A percentile compares a stretch with the other conserved stretches of the same genome.
These are phyloP conservation scores for Girardia tigrina DNA, from an alignment of 2,888 invertebrate genomes.

Conservation along the genomic window DNA sequence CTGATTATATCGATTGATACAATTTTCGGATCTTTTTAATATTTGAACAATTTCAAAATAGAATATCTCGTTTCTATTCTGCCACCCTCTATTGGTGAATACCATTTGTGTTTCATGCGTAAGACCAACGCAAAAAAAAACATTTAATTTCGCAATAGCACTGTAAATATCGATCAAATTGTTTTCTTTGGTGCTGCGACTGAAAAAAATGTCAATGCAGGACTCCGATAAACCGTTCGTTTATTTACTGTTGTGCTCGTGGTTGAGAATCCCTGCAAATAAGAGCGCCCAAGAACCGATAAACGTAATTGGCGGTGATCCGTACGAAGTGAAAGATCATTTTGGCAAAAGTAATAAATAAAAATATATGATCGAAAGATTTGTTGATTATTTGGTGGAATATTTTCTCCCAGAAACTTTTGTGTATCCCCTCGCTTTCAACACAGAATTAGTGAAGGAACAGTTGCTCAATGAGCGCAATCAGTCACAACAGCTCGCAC, in stretches of 20 bases:
- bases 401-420: not conserved
- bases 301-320: not conserved
- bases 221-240: not conserved
- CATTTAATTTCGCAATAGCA: no score
- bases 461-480: not conserved
- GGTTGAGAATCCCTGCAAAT: not conserved
- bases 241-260: not conserved
- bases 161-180: no score
- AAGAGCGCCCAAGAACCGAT: not conserved
- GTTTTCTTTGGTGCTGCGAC: no score
- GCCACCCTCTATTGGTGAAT: no score
- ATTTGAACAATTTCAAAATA: no score
- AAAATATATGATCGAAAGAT: not conserved
- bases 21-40: no score
- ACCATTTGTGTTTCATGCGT: no score
- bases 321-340: not conserved
- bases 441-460: not conserved
- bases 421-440: conserved; percentile 15
- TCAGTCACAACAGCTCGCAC: not conserved
- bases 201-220: no score
- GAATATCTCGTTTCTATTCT: no score
- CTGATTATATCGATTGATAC: no score
- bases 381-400: not conserved
- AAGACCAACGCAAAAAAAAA: no score
- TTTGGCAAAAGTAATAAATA: no score